Evolutionary conservation across 2,888 invertebrate genomes (phyloP).

Genomic region (Adelognathus sp.): DNA sequence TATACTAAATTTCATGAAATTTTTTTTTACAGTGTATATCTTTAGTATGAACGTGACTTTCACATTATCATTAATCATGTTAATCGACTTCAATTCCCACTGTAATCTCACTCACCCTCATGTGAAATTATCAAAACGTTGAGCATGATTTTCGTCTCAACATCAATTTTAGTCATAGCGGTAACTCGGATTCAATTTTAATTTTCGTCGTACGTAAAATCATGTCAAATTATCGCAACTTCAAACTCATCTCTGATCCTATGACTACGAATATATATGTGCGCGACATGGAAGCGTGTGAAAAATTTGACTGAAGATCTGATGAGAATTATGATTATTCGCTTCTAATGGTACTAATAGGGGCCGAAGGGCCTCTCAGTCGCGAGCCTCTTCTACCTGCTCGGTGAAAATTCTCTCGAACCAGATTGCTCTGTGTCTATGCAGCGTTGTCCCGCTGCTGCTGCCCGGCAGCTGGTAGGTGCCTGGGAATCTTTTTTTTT

Average conservation of each 20-base stretch:
- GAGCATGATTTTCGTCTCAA: no score
- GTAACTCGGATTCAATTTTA: no score
- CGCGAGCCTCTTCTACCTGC: slow-evolving; percentile 7
- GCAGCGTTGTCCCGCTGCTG: slow-evolving; percentile 1
- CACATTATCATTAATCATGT: no score
- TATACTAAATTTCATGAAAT: no score
- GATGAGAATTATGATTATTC: slow-evolving; percentile 24
- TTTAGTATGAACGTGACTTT: no score
- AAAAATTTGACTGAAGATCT: slow-evolving; percentile 40
- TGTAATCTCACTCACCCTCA: no score
- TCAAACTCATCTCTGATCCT: not conserved
- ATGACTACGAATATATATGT: not conserved
- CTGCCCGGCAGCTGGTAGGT: slow-evolving; percentile 75
- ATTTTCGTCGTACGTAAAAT: no score
- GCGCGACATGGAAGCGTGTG: slow-evolving; percentile 23
- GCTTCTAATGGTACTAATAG: not conserved
- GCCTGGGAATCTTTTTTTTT: slow-evolving; percentile 72
- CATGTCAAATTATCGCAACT: no score
- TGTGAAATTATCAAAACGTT: no score
- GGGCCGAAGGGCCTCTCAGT: not conserved
- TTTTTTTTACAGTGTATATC: no score
- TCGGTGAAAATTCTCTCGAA: slow-evolving; percentile 7
- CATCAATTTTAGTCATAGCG: no score
- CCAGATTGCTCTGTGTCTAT: slow-evolving; percentile 15
- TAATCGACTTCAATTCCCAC: no score